phyloP scores from a whole-genome alignment of 2,113 vertebrate genomes.

The Chunga burmeisteri region DNA sequence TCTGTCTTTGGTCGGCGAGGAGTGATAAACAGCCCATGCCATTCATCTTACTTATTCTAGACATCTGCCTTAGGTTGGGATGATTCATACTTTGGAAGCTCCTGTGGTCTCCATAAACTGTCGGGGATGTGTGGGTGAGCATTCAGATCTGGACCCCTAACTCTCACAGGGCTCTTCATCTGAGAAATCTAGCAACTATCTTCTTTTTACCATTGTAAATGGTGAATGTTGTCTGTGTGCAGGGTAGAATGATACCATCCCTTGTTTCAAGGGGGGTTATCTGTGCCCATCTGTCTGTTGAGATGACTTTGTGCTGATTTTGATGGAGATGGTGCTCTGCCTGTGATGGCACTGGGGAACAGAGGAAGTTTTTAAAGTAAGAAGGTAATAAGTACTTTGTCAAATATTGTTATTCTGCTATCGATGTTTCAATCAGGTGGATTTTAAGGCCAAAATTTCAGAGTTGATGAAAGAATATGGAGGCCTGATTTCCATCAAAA shows the following conservation, averaged over 20 bases:
- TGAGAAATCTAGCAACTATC: background rate
- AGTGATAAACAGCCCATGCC: constrained; percentile 52
- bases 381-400: background rate
- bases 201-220: background rate
- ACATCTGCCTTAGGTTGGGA: constrained; percentile 17
- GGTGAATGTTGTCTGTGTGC: background rate
- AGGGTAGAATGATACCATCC: background rate
- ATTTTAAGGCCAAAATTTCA: background rate
- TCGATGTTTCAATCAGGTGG: background rate
- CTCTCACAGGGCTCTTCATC: background rate
- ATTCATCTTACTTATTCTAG: constrained; percentile 34
- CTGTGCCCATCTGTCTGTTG: background rate
- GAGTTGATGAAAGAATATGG: background rate
- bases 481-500: background rate
- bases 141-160: background rate
- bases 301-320: background rate
- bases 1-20: background rate
- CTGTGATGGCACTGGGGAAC: background rate
- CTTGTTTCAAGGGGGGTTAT: background rate
- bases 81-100: constrained; percentile 44
- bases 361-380: background rate
- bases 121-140: background rate
- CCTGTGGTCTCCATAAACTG: background rate
- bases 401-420: background rate
- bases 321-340: background rate